Base-by-base conservation (phyloP, 2,888 invertebrate species). In the Volucella inflata region DNA sequence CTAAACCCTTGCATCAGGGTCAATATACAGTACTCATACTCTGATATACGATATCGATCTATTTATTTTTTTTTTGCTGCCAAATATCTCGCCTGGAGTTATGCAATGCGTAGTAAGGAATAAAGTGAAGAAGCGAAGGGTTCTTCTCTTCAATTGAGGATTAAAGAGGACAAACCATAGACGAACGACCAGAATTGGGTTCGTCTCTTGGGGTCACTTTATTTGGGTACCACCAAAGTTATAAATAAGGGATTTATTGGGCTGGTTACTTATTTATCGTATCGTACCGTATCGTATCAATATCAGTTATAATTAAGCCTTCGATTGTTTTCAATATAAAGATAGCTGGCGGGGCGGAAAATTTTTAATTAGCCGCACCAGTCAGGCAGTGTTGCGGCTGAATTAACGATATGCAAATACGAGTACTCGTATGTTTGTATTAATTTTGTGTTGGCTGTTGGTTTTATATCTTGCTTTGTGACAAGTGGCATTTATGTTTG, bases 241-340 rank as follows among this genome's bases (percentile, higher is more conserved):
- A 64, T 64, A 74, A 74, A 48, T 21, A 21, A 64, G 64, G 48
- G 44, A n/a, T 21, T 64, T 38, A 57, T 74, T 64, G 55, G 17
- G 21, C 46, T 48, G 55, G 38, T 46, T 57, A 57, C 44, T 62
- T 72, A 72, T 46, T 51, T 36, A 62, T 64, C n/a, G 53, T 16
- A 14, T 44, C 14, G 16, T 44, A n/a, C n/a, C 30, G 6, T 30
- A 30, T 30, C 30, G 30, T 30, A 30, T 30, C 30, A 30, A 30
- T 6, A 6, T 30, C 30, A 55, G 38, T 68, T 55, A 55, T 14
- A 38, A 46, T 57, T 53, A 42, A 46, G 17, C 21, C 6, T 9
- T 36, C 17, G 53, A 46, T 55, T 64, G 51, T 17, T 64, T 64
- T 53, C 14, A 36, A 36, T 44, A n/a, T 3, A 50, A 17, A 51